Evolutionary conservation across 2,888 invertebrate species (phyloP).

Genomic region (Choristoneura rosaceana): DNA sequence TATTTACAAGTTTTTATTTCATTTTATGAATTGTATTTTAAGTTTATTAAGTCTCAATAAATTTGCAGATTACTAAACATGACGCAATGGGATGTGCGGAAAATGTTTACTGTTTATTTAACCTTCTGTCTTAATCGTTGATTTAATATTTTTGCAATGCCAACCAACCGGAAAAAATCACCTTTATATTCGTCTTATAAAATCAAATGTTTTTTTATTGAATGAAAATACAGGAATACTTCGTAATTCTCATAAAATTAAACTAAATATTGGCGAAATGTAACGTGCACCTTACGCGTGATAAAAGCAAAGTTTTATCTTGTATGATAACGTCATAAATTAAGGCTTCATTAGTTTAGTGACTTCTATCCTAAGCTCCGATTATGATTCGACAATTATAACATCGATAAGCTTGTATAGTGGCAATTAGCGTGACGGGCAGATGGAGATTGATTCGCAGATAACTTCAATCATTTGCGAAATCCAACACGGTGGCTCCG

Average conservation of each 20-base stretch:
- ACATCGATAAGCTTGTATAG: constrained; percentile 62
- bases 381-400: constrained; percentile 51
- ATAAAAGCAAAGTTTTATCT: not conserved
- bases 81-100: too few relatives aligned
- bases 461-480: constrained; percentile 56
- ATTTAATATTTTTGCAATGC: too few relatives aligned
- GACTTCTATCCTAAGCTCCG: constrained; percentile 51
- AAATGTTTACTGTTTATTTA: too few relatives aligned
- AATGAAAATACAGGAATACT: not conserved
- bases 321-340: constrained; percentile 3
- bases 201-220: too few relatives aligned
- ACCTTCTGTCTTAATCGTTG: too few relatives aligned
- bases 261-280: not conserved
- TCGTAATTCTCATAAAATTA: not conserved
- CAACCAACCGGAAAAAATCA: too few relatives aligned
- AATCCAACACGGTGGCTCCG: constrained; percentile 48
- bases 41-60: too few relatives aligned
- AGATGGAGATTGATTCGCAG: constrained; percentile 53
- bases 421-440: constrained; percentile 75
- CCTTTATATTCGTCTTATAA: too few relatives aligned
- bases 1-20: too few relatives aligned
- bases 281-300: too few relatives aligned
- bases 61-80: too few relatives aligned
- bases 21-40: too few relatives aligned
- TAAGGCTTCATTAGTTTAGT: constrained; percentile 21